A percentile compares a stretch with the other conserved stretches of the same genome.
phyloP scores from a whole-genome alignment of 2,888 invertebrate species.

The Cataglyphis albicans region DNA sequence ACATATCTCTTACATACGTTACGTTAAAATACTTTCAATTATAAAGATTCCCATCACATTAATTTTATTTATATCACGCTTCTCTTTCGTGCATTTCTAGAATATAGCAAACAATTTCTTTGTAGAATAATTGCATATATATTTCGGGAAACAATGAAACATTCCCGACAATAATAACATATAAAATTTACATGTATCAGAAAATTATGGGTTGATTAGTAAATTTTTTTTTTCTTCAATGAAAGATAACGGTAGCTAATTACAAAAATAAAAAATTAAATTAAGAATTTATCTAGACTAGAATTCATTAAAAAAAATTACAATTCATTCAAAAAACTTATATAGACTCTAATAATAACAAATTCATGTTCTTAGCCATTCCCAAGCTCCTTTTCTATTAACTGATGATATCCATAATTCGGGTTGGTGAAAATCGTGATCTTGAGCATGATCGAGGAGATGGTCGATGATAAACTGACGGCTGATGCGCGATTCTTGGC shows the following conservation, averaged over 20 bases:
- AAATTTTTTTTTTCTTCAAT: neutral
- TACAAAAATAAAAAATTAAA: neutral
- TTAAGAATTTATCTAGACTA: neutral
- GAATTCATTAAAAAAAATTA: neutral
- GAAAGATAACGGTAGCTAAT: neutral
- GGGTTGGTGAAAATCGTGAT: conserved; percentile 76
- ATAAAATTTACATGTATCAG: neutral
- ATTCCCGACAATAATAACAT: neutral
- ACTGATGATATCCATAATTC: conserved; percentile 66
- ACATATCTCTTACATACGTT: conserved; percentile 22
- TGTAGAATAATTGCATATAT: neutral
- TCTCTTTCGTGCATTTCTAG: neutral
- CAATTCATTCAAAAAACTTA: neutral
- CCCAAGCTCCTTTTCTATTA: conserved; percentile 6
- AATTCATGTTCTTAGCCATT: neutral
- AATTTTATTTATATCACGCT: neutral
- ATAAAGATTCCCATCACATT: neutral
- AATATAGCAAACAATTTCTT: neutral
- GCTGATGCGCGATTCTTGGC: neutral
- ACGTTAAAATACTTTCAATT: conserved; percentile 46
- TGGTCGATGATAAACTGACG: conserved; percentile 21
- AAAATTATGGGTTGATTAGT: neutral
- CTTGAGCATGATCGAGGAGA: conserved; percentile 75
- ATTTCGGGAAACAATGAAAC: neutral
- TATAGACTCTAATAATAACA: neutral